These are phyloP conservation scores for Heteromyza rotundicornis DNA, from an alignment of 2,888 invertebrate genomes.

Conservation along the genomic window DNA sequence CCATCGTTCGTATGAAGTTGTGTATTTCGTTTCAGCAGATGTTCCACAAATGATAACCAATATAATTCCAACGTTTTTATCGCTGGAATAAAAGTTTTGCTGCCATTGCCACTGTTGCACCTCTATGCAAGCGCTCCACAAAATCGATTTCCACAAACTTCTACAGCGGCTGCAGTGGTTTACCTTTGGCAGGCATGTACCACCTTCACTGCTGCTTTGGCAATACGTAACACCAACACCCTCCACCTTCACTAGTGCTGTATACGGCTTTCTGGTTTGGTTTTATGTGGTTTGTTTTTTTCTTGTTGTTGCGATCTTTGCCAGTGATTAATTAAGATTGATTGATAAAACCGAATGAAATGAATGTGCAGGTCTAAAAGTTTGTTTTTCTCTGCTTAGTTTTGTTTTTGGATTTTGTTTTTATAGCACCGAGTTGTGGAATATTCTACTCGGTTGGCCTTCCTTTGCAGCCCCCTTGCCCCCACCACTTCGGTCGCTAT, in stretches of 20 bases:
- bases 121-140: background rate
- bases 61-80: constrained; percentile 3
- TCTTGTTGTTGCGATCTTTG: constrained; percentile 43
- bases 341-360: constrained; percentile 53
- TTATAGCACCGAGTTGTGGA: background rate
- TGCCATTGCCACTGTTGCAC: background rate
- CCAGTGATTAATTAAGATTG: constrained; percentile 62
- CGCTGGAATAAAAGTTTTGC: background rate
- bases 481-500: constrained; percentile 4
- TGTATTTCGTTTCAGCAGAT: constrained; percentile 20
- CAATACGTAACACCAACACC: background rate
- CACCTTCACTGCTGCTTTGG: background rate
- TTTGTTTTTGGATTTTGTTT: background rate
- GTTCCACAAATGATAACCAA: constrained; percentile 32
- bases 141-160: constrained; percentile 13
- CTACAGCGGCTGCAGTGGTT: constrained; percentile 3
- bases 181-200: background rate
- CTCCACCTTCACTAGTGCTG: no score
- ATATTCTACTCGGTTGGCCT: background rate
- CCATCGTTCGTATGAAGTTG: background rate
- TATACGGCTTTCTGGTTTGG: background rate
- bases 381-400: background rate
- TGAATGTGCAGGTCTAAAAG: constrained; percentile 19
- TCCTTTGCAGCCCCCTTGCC: background rate
- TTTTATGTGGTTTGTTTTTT: constrained; percentile 1